Evolutionary conservation across 2,797 vertebrate species (phyloP).

Genomic region (Scarus forsteni): DNA sequence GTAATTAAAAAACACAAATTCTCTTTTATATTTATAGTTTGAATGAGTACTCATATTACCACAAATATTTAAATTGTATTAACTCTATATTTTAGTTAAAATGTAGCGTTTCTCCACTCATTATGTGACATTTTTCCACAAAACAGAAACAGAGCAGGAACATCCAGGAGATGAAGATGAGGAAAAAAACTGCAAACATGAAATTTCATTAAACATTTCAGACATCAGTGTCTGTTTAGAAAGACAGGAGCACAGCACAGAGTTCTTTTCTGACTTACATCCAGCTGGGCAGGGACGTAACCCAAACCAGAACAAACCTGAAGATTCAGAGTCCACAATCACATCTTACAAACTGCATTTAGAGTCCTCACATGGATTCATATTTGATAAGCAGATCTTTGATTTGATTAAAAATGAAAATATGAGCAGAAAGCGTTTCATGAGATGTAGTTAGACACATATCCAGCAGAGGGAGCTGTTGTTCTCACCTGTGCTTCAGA

Average conservation of each 20-base stretch:
- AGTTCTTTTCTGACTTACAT: slow-evolving; percentile 69
- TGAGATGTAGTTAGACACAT: not conserved
- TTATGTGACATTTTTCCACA: too few species aligned
- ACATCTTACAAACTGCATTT: slow-evolving; percentile 4
- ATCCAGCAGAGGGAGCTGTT: slow-evolving; percentile 4
- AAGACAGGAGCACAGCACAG: slow-evolving; percentile 39
- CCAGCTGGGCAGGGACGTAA: slow-evolving; percentile 63
- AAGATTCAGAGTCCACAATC: slow-evolving; percentile 59
- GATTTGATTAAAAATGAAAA: too few species aligned
- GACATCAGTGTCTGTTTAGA: not conserved
- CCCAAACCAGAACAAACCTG: slow-evolving; percentile 71
- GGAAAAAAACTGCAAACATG: too few species aligned
- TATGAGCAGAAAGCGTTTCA: not conserved
- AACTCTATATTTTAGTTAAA: too few species aligned
- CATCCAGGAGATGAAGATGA: too few species aligned
- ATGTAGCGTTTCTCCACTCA: too few species aligned
- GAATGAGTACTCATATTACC: too few species aligned
- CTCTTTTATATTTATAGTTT: too few species aligned
- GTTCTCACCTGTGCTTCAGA: too few species aligned
- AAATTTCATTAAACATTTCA: not conserved
- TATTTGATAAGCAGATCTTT: not conserved
- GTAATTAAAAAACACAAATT: too few species aligned
- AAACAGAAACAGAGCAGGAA: too few species aligned
- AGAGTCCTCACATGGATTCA: not conserved
- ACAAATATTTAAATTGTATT: too few species aligned